Evolutionary conservation across 2,888 invertebrate genomes (phyloP).

Genomic region (Drosophila macrospina): DNA sequence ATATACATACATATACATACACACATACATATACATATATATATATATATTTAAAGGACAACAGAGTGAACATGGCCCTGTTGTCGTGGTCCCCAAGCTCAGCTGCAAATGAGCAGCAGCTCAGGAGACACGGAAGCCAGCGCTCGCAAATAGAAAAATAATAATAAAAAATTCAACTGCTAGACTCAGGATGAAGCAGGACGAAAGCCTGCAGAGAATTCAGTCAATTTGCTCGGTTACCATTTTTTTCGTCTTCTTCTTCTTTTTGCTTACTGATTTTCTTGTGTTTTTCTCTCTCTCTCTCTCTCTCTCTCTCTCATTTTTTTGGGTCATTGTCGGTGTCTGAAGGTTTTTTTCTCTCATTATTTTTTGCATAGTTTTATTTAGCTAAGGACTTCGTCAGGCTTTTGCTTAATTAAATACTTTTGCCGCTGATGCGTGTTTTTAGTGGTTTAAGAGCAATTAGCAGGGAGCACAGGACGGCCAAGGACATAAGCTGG

Average conservation of each 20-base stretch:
- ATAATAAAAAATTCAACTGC: constrained; percentile 59
- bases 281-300: neutral
- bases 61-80: constrained; percentile 7
- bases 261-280: neutral
- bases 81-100: constrained; percentile 48
- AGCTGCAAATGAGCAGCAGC: constrained; percentile 78
- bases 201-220: constrained; percentile 65
- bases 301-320: neutral
- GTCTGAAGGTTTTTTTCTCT: constrained; percentile 27
- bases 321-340: constrained; percentile 51
- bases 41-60: constrained; percentile 10
- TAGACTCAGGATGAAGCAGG: constrained; percentile 42
- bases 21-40: too few relatives aligned
- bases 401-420: constrained; percentile 54
- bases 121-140: constrained; percentile 8
- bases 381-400: constrained; percentile 25
- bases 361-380: constrained; percentile 51
- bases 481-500: neutral
- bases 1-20: neutral
- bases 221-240: constrained; percentile 65
- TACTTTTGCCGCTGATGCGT: constrained; percentile 46
- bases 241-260: constrained; percentile 33
- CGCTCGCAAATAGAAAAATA: constrained; percentile 69
- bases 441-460: constrained; percentile 60
- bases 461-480: constrained; percentile 56